These are phyloP conservation scores for Corydoras sp. DNA, from an alignment of 2,113 vertebrate species.

Conservation along the genomic window DNA sequence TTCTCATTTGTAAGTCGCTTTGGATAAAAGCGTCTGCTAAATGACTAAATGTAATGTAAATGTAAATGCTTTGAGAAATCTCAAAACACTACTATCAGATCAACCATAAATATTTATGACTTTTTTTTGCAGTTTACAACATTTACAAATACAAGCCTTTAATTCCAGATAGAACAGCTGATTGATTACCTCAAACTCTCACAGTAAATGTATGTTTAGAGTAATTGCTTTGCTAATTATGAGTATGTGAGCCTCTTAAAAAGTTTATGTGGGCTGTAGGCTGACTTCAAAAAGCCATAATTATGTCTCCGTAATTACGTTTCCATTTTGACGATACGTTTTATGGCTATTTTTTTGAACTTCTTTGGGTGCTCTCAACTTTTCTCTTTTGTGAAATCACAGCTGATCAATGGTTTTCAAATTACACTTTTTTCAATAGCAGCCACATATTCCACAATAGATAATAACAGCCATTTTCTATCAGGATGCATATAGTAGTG, in stretches of 20 bases:
- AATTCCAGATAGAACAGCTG: too few species aligned
- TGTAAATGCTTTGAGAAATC: too few species aligned
- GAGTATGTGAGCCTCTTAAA: not conserved
- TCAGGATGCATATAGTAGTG: not conserved
- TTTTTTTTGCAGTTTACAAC: too few species aligned
- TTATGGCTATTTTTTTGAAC: too few species aligned
- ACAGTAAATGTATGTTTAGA: not conserved
- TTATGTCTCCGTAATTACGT: not conserved
- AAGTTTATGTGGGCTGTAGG: not conserved
- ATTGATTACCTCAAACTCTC: too few species aligned
- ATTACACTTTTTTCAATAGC: not conserved
- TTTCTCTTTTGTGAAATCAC: not conserved
- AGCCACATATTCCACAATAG: not conserved
- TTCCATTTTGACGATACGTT: not conserved
- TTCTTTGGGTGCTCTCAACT: too few species aligned
- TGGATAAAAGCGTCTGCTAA: too few species aligned
- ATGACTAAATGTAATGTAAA: too few species aligned
- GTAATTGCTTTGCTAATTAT: not conserved
- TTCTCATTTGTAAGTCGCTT: too few species aligned
- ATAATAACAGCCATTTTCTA: slow-evolving; percentile 1
- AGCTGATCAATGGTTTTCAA: not conserved
- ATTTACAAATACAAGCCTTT: too few species aligned
- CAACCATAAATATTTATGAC: too few species aligned
- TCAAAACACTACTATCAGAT: too few species aligned
- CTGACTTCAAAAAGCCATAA: not conserved